These are phyloP conservation scores for Cryptoblepharus egeriae DNA, from an alignment of 2,797 vertebrate species.

Conservation along the genomic window DNA sequence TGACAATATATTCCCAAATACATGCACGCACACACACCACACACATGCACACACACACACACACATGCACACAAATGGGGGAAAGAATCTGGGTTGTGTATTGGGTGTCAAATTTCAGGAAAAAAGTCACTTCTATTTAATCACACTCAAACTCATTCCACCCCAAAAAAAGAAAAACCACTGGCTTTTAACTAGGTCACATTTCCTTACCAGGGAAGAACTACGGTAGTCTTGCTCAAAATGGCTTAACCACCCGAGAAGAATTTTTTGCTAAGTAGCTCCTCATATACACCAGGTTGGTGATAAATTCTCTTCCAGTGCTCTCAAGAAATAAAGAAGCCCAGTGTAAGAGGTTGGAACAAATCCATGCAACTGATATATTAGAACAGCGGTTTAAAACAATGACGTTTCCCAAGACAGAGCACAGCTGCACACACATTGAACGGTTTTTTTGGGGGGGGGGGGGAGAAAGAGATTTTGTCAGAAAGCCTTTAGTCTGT, in stretches of 20 bases:
- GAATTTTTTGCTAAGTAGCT: slow-evolving; percentile 56
- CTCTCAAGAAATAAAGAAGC: slow-evolving; percentile 3
- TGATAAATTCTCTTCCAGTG: neutral
- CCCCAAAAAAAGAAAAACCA: slow-evolving; percentile 8
- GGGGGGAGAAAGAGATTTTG: too few species aligned
- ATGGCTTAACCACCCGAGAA: slow-evolving; percentile 62
- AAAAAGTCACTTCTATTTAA: slow-evolving; percentile 74
- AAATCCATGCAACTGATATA: neutral
- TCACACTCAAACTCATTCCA: slow-evolving; percentile 16
- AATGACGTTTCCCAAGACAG: slow-evolving; percentile 2
- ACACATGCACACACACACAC: slow-evolving; percentile 47
- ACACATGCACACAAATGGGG: too few species aligned
- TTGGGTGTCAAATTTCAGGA: slow-evolving; percentile 76
- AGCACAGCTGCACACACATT: slow-evolving; percentile 5
- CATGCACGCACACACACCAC: slow-evolving; percentile 49
- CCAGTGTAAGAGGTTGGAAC: neutral
- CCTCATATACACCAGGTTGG: accelerated
- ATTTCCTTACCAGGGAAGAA: slow-evolving; percentile 69
- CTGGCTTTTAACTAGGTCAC: slow-evolving; percentile 81
- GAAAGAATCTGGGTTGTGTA: slow-evolving; percentile 66
- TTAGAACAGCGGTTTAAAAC: slow-evolving; percentile 5
- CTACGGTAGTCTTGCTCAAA: slow-evolving; percentile 67
- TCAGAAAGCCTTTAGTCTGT: neutral
- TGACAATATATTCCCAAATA: slow-evolving; percentile 58
- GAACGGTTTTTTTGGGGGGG: neutral